Conservation (phyloP, 1,140 invertebrate species). For the Tetragnatha versicolor region DNA sequence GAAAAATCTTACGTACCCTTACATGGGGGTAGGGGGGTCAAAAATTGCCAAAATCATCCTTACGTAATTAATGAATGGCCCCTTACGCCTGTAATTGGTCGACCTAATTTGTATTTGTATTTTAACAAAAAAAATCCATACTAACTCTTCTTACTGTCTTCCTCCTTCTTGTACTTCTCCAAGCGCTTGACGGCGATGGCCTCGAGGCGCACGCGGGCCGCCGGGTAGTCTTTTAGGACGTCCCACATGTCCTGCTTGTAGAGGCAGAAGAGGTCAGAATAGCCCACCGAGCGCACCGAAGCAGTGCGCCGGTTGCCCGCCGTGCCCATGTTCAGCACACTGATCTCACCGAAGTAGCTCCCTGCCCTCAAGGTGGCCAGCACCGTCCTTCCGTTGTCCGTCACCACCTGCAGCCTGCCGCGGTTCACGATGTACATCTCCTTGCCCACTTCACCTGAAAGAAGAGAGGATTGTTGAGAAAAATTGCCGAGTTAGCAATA, state of each 20-base stretch:
- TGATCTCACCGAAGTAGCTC: conserved; percentile 99
- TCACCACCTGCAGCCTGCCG: conserved; percentile 93
- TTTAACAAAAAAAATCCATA: background rate
- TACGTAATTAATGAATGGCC: too few species aligned
- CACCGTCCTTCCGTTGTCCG: conserved; percentile 95
- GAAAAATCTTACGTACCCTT: too few species aligned
- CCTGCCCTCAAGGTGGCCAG: conserved; percentile 95
- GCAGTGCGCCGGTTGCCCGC: conserved; percentile 97
- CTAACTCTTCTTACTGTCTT: conserved; percentile 77
- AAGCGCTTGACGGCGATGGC: conserved; percentile 95
- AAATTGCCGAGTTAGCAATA: too few species aligned
- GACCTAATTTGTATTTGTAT: too few species aligned
- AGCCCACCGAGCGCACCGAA: conserved; percentile 95
- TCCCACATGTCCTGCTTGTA: conserved; percentile 99
- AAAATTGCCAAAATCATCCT: too few species aligned
- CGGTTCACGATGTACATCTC: conserved; percentile 99
- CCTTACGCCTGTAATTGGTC: too few species aligned
- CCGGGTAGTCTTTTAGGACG: conserved; percentile 97
- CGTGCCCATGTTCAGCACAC: conserved; percentile 99
- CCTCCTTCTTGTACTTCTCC: conserved; percentile 93
- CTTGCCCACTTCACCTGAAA: conserved; percentile 94
- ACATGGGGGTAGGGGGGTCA: too few species aligned
- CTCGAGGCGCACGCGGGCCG: conserved; percentile 93
- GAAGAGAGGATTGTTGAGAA: conserved; percentile 57
- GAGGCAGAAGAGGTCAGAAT: conserved; percentile 97